These are phyloP conservation scores for Agrilus mali DNA, from an alignment of 2,888 invertebrate species.

Conservation along the genomic window DNA sequence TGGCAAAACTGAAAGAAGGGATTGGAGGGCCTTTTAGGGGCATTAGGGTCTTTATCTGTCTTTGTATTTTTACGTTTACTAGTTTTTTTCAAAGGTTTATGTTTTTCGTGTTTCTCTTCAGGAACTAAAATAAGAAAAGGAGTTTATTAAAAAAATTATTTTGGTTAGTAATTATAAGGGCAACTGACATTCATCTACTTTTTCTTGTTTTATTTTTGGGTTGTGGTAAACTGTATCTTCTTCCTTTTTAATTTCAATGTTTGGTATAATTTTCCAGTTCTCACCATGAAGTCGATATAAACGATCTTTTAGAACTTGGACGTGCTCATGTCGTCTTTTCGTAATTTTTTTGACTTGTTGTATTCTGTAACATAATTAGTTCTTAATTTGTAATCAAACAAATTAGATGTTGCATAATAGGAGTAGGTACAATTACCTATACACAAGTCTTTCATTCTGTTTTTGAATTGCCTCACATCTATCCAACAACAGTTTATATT, in stretches of 20 bases:
- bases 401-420: not conserved
- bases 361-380: slow-evolving; percentile 37
- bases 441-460: slow-evolving; percentile 62
- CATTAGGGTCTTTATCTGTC: slow-evolving; percentile 54
- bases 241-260: slow-evolving; percentile 21
- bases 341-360: slow-evolving; percentile 59
- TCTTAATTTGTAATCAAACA: not conserved
- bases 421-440: slow-evolving; percentile 34
- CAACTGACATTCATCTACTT: slow-evolving; percentile 5
- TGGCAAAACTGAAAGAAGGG: slow-evolving; percentile 73
- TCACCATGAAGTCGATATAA: slow-evolving; percentile 58
- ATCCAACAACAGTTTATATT: slow-evolving; percentile 58
- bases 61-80: slow-evolving; percentile 46
- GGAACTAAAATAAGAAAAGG: slow-evolving; percentile 8
- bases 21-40: slow-evolving; percentile 67
- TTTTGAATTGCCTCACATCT: slow-evolving; percentile 65
- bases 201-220: slow-evolving; percentile 7
- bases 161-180: not conserved
- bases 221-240: slow-evolving; percentile 20
- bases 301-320: slow-evolving; percentile 53
- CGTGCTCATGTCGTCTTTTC: slow-evolving; percentile 53
- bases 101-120: slow-evolving; percentile 24
- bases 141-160: not conserved
- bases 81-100: slow-evolving; percentile 27
- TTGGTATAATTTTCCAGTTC: slow-evolving; percentile 41